Conservation (phyloP, 2,113 vertebrate species). For the Nettapus auritus region DNA sequence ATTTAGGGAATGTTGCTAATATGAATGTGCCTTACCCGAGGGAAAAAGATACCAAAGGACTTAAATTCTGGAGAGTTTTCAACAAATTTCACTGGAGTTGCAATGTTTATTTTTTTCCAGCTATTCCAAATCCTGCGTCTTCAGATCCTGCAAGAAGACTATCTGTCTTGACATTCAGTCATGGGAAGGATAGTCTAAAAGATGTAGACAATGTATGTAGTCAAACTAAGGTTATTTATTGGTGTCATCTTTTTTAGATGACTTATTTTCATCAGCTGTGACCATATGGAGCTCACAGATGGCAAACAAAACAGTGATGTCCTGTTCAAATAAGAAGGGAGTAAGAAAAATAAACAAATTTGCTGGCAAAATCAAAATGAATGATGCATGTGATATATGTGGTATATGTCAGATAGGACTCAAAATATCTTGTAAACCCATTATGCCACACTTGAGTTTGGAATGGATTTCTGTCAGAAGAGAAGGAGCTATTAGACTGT, state of each 20-base stretch:
- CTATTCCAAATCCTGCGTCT: neutral
- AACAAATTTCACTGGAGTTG: neutral
- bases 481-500: neutral
- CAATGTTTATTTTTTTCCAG: neutral
- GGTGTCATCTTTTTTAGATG: slow-evolving; percentile 63
- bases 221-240: slow-evolving; percentile 63
- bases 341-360: slow-evolving; percentile 67
- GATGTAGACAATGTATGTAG: slow-evolving; percentile 45
- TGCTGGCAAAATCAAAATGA: slow-evolving; percentile 44
- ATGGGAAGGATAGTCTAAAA: slow-evolving; percentile 6
- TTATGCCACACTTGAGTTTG: neutral
- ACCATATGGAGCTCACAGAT: slow-evolving; percentile 77
- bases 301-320: slow-evolving; percentile 70
- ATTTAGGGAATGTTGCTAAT: neutral
- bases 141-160: neutral
- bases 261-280: slow-evolving; percentile 67
- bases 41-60: neutral
- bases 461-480: neutral
- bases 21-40: neutral
- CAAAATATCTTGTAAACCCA: neutral
- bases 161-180: slow-evolving; percentile 30
- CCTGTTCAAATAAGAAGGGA: slow-evolving; percentile 50
- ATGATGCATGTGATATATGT: slow-evolving; percentile 29
- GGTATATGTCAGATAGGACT: neutral
- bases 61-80: neutral